Evolutionary conservation across 2,113 vertebrate species (phyloP), one percentile per base, ranked within the genome.

Genomic region (Myrmophylax atrothorax): DNA sequence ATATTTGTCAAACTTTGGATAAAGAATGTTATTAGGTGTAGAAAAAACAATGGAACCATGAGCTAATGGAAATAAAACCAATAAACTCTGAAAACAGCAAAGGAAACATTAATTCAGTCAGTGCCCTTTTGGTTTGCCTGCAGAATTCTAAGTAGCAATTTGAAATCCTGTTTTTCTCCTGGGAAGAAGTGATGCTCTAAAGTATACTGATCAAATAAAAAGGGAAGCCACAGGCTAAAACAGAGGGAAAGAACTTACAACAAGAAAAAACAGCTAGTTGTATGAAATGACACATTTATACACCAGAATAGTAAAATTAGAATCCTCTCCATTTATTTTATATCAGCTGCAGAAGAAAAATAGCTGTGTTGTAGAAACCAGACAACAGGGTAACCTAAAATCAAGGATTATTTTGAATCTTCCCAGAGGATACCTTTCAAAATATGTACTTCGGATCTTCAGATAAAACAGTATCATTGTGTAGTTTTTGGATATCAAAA

Each of bases 171-270:
- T 90, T 98, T 98, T 94, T 97, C 98, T 98, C 93, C 93, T 98
- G 97, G 98, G 97, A 97, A 97, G 96, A 97, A 95, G 84, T 94
- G 96, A 93, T 98, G 97, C 90, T 98, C 98, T 98, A 98, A 98
- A 98, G 97, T 98, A 96, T 95, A 97, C 97, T 98, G 97, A 98
- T 98, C 97, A 98, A 98, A 98, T 98, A 98, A 98, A 98, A 97
- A 97, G 88, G 59, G 87, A 75, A 93, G 97, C 98, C 74, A 73
- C 86, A 60, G 98, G 98, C 98, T 97, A 98, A 97, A 97, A 97
- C 97, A 97, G 94, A 97, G 66, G 94, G 92, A 97, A 98, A 97
- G 95, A 97, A 97, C 97, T 97, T 97, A 96, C 95, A 98, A 97
- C 97, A 98, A 98, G 98, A 97, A 97, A 97, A 98, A 98, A 98